phyloP scores from a whole-genome alignment of 2,113 vertebrate species.

The Anthoscopus minutus region DNA sequence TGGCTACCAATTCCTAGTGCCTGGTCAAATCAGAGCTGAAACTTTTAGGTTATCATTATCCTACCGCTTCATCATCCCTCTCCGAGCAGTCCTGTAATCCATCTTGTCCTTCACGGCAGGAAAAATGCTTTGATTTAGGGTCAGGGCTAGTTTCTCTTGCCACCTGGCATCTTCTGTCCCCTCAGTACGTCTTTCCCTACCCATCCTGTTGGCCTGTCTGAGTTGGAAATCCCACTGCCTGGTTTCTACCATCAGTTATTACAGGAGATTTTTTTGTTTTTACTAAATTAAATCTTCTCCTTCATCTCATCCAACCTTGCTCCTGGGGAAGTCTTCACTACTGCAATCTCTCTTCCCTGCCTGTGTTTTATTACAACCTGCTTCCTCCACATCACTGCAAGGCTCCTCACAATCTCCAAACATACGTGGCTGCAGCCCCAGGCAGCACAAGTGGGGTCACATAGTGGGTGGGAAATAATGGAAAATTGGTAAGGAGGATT shows the following conservation, averaged over 20 bases:
- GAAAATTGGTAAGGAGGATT: neutral
- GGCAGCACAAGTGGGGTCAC: neutral
- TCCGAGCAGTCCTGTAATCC: neutral
- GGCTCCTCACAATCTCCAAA: neutral
- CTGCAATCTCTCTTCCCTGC: neutral
- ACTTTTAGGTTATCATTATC: no score
- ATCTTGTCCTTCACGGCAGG: neutral
- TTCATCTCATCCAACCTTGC: neutral
- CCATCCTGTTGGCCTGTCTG: fast-evolving
- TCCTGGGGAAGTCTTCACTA: neutral
- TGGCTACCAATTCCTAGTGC: neutral
- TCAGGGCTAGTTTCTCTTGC: neutral
- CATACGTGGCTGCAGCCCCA: fast-evolving
- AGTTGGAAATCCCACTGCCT: neutral
- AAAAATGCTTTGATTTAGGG: neutral
- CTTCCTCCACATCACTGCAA: neutral
- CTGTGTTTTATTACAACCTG: neutral
- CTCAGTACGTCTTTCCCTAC: neutral
- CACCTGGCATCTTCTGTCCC: neutral
- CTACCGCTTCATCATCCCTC: neutral
- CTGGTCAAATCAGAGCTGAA: neutral
- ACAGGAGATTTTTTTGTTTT: neutral
- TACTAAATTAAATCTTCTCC: neutral
- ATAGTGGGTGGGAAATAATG: neutral
- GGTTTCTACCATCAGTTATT: neutral